Conservation (phyloP, 1,140 invertebrate genomes). For the Aleiodes sp. region DNA sequence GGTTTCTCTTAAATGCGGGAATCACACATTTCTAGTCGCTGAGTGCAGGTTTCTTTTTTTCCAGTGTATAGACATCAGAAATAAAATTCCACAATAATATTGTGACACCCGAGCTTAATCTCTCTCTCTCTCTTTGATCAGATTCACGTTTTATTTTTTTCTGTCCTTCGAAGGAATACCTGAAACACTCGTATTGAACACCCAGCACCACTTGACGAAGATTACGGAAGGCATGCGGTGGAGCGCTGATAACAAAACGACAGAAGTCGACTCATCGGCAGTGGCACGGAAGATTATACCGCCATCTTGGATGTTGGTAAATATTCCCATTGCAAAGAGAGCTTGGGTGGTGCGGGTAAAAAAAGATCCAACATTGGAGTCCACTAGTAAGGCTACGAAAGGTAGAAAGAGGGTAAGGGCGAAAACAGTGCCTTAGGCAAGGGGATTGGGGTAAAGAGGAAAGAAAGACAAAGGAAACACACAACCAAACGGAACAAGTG, state of each 20-base stretch:
- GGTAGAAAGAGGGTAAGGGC: neutral
- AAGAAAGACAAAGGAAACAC: slow-evolving; percentile 14
- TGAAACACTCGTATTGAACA: slow-evolving; percentile 5
- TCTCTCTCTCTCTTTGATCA: no score
- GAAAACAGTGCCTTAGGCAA: slow-evolving; percentile 1
- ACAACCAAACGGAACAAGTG: slow-evolving; percentile 1
- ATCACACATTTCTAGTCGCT: no score
- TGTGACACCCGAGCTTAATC: no score
- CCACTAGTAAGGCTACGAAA: neutral
- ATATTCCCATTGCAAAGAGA: slow-evolving; percentile 28
- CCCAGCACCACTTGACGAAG: neutral
- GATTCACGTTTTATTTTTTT: no score
- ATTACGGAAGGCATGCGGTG: neutral
- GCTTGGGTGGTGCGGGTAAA: slow-evolving; percentile 16
- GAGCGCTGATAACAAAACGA: neutral
- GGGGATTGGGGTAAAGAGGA: neutral
- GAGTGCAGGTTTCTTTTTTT: no score
- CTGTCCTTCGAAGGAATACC: no score
- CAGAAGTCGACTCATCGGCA: slow-evolving; percentile 10
- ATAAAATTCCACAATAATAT: no score
- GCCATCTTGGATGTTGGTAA: slow-evolving; percentile 64
- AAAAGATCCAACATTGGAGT: slow-evolving; percentile 24
- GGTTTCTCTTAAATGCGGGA: no score
- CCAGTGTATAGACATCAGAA: no score
- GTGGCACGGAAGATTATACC: slow-evolving; percentile 33